phyloP scores from a whole-genome alignment of 2,797 vertebrate genomes.

The Ctenopoma kingsleyae region DNA sequence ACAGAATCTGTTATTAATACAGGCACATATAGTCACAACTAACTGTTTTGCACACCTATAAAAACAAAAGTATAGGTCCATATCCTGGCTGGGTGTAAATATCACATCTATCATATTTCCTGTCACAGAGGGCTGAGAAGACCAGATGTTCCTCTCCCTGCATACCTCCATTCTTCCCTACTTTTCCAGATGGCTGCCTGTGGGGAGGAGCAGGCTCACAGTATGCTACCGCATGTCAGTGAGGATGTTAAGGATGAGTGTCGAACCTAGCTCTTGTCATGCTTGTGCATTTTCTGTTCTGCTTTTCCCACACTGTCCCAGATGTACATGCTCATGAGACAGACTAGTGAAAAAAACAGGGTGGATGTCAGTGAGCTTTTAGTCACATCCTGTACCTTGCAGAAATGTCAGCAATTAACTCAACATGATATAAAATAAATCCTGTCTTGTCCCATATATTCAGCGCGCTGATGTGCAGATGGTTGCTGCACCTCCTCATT shows the following conservation, averaged over 20 bases:
- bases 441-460: constrained; percentile 47
- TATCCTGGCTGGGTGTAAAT: constrained; percentile 52
- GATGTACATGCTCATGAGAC: constrained; percentile 8
- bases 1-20: constrained; percentile 37
- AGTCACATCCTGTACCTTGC: constrained; percentile 13
- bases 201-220: constrained; percentile 60
- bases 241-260: constrained; percentile 31
- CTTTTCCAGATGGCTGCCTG: constrained; percentile 74
- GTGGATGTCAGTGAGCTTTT: constrained; percentile 10
- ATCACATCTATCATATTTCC: constrained; percentile 61
- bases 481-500: constrained; percentile 18
- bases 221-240: constrained; percentile 49
- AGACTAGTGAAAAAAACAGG: neutral
- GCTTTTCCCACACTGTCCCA: neutral
- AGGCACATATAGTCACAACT: constrained; percentile 18
- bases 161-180: constrained; percentile 61
- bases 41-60: constrained; percentile 39
- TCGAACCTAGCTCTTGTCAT: constrained; percentile 25
- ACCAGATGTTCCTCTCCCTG: constrained; percentile 77
- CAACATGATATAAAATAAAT: constrained; percentile 34
- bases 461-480: constrained; percentile 33
- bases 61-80: constrained; percentile 56
- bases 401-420: constrained; percentile 27
- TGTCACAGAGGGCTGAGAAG: constrained; percentile 51
- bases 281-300: neutral